These are phyloP conservation scores for Trilocha varians DNA, from an alignment of 2,888 invertebrate species.

Conservation along the genomic window DNA sequence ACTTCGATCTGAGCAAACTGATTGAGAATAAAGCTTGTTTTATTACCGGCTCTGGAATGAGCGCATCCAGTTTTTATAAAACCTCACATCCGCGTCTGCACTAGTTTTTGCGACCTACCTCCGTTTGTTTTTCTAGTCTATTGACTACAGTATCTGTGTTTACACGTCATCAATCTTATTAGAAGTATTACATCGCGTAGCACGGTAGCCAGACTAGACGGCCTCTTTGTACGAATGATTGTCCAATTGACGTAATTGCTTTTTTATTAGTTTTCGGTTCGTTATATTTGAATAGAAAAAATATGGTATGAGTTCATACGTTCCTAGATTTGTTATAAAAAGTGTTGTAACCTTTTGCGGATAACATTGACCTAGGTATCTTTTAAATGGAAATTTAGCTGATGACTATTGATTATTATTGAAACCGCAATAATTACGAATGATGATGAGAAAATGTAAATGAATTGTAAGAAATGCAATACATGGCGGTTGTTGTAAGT, in stretches of 20 bases:
- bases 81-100: conserved; percentile 53
- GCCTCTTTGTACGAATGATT: background rate
- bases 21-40: conserved; percentile 51
- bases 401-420: too few species aligned
- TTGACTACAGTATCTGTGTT: conserved; percentile 51
- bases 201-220: conserved; percentile 32
- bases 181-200: conserved; percentile 33
- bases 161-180: conserved; percentile 25
- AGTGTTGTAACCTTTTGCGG: background rate
- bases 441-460: too few species aligned
- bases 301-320: background rate
- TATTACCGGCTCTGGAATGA: conserved; percentile 21
- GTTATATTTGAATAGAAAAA: background rate
- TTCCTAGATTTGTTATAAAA: background rate
- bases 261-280: background rate
- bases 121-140: conserved; percentile 45
- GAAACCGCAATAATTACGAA: too few species aligned
- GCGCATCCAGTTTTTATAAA: background rate
- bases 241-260: background rate
- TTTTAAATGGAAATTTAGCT: background rate
- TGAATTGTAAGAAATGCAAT: too few species aligned
- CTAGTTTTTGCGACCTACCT: conserved; percentile 48
- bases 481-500: too few species aligned
- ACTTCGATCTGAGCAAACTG: too few species aligned
- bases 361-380: background rate